Conservation (phyloP, 2,888 invertebrate species). For the Melieria omissa region DNA sequence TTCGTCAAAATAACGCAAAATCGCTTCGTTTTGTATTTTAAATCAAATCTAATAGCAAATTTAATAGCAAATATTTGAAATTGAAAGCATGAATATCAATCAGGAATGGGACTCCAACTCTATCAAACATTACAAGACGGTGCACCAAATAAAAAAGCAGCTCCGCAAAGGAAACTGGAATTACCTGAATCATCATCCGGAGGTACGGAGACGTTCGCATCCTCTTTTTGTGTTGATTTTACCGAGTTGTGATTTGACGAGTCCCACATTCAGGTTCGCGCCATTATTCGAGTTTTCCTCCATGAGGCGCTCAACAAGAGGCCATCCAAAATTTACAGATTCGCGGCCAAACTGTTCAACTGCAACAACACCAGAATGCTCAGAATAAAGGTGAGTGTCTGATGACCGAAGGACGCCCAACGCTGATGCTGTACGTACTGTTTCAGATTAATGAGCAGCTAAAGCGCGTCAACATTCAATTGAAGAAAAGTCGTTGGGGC, state of each 20-base stretch:
- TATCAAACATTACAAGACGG: conserved; percentile 18
- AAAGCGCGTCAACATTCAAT: conserved; percentile 50
- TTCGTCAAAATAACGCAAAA: too few relatives aligned
- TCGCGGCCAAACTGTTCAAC: conserved; percentile 52
- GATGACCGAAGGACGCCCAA: neutral
- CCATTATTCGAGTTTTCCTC: conserved; percentile 55
- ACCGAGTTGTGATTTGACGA: neutral
- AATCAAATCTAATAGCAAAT: too few relatives aligned
- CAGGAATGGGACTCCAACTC: conserved; percentile 16
- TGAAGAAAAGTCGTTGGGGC: conserved; percentile 51
- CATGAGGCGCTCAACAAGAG: conserved; percentile 51
- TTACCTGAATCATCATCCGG: conserved; percentile 30
- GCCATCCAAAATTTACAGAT: conserved; percentile 49
- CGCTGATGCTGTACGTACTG: neutral
- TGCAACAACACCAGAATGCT: conserved; percentile 47
- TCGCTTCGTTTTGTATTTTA: too few relatives aligned
- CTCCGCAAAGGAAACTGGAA: conserved; percentile 33
- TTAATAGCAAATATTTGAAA: too few relatives aligned
- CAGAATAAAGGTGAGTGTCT: conserved; percentile 45
- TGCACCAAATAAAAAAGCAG: conserved; percentile 17
- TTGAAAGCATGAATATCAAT: conserved; percentile 12
- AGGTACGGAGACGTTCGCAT: conserved; percentile 4
- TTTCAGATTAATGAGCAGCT: conserved; percentile 51
- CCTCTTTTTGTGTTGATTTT: neutral
- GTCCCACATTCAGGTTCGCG: conserved; percentile 51